Base-by-base conservation (phyloP, 2,113 vertebrate genomes). In the Triplophysa rosa region DNA sequence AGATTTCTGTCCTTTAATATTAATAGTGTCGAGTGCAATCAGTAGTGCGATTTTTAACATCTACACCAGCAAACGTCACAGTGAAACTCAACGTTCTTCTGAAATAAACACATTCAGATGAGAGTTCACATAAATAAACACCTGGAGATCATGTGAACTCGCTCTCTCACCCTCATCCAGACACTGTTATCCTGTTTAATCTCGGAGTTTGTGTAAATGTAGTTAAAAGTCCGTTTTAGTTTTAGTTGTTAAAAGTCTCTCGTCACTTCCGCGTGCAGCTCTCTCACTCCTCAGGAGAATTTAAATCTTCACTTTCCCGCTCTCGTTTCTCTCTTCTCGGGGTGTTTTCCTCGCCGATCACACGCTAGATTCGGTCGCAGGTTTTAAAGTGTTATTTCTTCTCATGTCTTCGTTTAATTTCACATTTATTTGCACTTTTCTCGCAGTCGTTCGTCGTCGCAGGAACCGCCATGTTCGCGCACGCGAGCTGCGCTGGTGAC, bases 381-480 rank as follows among this genome's bases (percentile, higher is more conserved):
- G 8, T 9, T 14, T 54, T 13, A 49, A 8, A 47, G 5, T 45
- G 17, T n/a, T 9, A 42, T 40, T 62, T 45, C 47, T 17, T 4
- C 40, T 26, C 24, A 26, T 77, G 76, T 8, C 52, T 26, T 59
- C 10, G 2, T 33, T 21, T 29, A 42, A 85, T 86, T 66, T 90
- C 85, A 84, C 83, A 64, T 68, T 75, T 84, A 84, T 83, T 54
- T 77, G 85, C 62, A 82, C 74, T 88, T 89, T 82, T 79, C 80
- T 54, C 9, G 33, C 82, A 84, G 80, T 52, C 71, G 67, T 16
- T 75, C 76, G 82, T 89, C 86, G 89, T 88, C 84, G 84, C 83
- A 77, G 76, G 67, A 81, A 90, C 90, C 90, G 92, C 92, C 92
- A 93, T 93, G 88, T 90, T 94, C 91, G 88, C 89, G 88, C 88